These are phyloP conservation scores for Microctenopoma stevenorrisi DNA, from an alignment of 2,797 vertebrate genomes.

Conservation along the genomic window DNA sequence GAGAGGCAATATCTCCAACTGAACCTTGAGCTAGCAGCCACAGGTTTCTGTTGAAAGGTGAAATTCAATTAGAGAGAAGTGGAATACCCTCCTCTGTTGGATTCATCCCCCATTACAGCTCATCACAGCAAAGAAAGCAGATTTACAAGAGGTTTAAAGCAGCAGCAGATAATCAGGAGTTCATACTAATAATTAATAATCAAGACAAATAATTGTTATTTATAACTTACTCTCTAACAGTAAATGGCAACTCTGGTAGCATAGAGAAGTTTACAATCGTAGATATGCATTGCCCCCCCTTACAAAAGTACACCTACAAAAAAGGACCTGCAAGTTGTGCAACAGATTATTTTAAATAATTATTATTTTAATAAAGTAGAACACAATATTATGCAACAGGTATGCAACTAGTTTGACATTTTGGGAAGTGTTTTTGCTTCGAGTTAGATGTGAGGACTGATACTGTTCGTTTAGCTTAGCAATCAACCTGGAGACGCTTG, in stretches of 20 bases:
- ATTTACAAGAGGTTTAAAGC: not conserved
- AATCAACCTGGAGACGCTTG: not conserved
- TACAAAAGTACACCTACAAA: too few relatives aligned
- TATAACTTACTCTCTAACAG: too few relatives aligned
- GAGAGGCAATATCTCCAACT: constrained; percentile 44
- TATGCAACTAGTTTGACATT: not conserved
- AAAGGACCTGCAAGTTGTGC: too few relatives aligned
- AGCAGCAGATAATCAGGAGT: constrained; percentile 25
- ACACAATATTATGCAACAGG: too few relatives aligned
- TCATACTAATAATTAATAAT: too few relatives aligned
- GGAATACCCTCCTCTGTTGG: constrained; percentile 28
- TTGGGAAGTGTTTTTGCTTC: not conserved
- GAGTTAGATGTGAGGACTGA: not conserved
- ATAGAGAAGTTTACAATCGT: too few relatives aligned
- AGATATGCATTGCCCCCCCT: too few relatives aligned
- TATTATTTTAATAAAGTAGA: too few relatives aligned
- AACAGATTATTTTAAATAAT: too few relatives aligned
- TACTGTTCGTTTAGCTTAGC: not conserved
- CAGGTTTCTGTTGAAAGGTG: constrained; percentile 58
- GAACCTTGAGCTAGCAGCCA: constrained; percentile 63
- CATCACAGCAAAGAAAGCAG: not conserved
- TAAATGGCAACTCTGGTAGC: too few relatives aligned
- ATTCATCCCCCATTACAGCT: constrained; percentile 26
- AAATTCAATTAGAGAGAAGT: constrained; percentile 62
- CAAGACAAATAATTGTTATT: too few relatives aligned